Evolutionary conservation across 2,888 invertebrate genomes (phyloP), one percentile per base, ranked within the genome.

Genomic region (Ormyrus nitidulus): DNA sequence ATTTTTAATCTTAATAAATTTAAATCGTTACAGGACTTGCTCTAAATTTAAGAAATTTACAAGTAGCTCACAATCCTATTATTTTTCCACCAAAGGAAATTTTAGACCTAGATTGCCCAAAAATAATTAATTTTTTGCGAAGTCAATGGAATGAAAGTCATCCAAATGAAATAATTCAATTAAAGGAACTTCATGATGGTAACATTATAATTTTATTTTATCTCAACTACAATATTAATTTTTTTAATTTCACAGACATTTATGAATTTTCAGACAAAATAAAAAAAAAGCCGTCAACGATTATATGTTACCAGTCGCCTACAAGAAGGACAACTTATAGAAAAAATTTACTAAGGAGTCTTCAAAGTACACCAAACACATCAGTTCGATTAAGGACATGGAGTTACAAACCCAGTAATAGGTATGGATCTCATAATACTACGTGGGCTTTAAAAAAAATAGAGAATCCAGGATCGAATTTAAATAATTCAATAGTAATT

Each of bases 11-110:
- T 19, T 10, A 59, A 75, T 54, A n/a, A 8, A 1, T 64, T 69
- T 10, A 10, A 13, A 70, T n/a, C 9, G 53, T 81, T 84, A 19
- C 78, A 92, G 92, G 92, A 79, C 85, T 93, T 6, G 90, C 94
- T 11, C 87, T 91, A 34, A 93, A 91, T 81, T 89, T 95, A 82
- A 93, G 93, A 91, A 93, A 92, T 9, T 89, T 95, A 4, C 94
- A 94, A 88, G 83, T 94, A 61, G 89, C 91, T 59, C 92, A 93
- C 61, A 95, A 95, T 88, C 94, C 94, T 0, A 84, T 95, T 9
- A 87, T 85, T 53, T 93, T 92, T 86, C 95, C 95, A 10, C 91
- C 92, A 34, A 88, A 87, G 80, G 91, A 92, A 65, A 87, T 95
- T 5, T 85, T 94, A 48, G 90, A 89, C 62, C 91, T 90, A 65